Percentiles rank a stretch among this genome's conserved stretches.
These are phyloP conservation scores for Solen grandis DNA, from an alignment of 1,140 invertebrate species.

Conservation along the genomic window DNA sequence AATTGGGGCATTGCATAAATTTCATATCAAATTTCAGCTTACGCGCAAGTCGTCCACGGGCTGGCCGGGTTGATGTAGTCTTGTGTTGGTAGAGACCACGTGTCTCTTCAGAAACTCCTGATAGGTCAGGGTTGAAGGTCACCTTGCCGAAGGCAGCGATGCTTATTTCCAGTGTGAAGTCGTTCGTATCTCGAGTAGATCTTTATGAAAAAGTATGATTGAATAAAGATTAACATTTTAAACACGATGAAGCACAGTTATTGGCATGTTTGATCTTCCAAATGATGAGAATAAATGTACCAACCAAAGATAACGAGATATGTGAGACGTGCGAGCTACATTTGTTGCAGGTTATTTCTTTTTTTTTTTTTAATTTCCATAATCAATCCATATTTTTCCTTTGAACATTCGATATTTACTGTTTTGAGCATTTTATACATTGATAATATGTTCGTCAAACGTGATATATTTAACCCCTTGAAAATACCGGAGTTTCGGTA, in stretches of 20 bases:
- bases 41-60: constrained; percentile 65
- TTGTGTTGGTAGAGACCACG: constrained; percentile 67
- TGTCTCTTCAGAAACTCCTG: constrained; percentile 67
- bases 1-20: no score
- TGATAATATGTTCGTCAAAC: no score
- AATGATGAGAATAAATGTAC: not conserved
- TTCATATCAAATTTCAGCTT: no score
- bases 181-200: constrained; percentile 71
- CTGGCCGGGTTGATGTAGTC: constrained; percentile 69
- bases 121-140: constrained; percentile 70
- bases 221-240: not conserved
- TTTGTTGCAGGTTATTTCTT: no score
- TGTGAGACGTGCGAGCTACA: not conserved
- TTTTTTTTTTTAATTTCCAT: no score
- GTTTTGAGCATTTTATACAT: no score
- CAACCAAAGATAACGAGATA: not conserved
- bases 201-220: not conserved
- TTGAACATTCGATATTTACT: no score
- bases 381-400: no score
- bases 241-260: not conserved
- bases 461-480: no score
- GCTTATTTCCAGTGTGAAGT: constrained; percentile 72
- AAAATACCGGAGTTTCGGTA: no score
- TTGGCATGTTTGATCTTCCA: not conserved
- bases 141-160: constrained; percentile 67